Base-by-base conservation (phyloP, 2,113 vertebrate species). In the Chascanopsetta lugubris region DNA sequence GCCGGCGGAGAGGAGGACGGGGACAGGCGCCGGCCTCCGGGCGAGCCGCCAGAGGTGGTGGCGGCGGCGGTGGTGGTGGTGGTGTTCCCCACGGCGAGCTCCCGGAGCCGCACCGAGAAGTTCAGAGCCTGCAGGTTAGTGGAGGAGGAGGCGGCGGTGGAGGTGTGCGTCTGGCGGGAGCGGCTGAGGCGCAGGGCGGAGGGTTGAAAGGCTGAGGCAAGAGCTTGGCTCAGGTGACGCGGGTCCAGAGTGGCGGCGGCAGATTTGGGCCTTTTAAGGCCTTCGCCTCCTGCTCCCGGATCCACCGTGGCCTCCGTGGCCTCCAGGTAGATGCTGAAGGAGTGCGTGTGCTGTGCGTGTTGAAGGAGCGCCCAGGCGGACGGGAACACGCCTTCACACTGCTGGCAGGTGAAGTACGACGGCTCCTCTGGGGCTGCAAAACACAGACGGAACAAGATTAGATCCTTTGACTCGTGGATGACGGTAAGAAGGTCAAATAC, bases 181-280 rank as follows among this genome's bases (percentile, higher is more conserved):
- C 72, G 86, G 15, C 60, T 7, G 4, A 73, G 70, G 13, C 86
- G 83, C 48, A 57, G 57, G 22, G 56, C 1, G 8, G 90, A 73
- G 0, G 88, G 85, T 38, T 87, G 82, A 34, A 93, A 93, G 27
- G 91, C 97, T 0, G 96, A 94, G 91, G 96, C 93, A 62, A 99
- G 93, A 5, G 92, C 81, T 77, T 94, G 93, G 85, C 94, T 94
- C 91, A 98, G 94, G 86, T 94, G 95, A 69, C 96, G 94, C 55
- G 96, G 94, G 92, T 98, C 96, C 91, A 97, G 93, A 78, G 75
- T 81, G 73, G 90, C 88, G 82, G 90, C 75, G 80, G 93, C 88
- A 82, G 94, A 69, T 91, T 94, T 91, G 88, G 93, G 87, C 80
- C 86, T 73, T 91, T 94, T 94, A 89, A 92, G 88, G 89, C 89